Evolutionary conservation across 2,113 vertebrate species (phyloP), one percentile per base, ranked within the genome.

Genomic region (Platichthys stellatus): DNA sequence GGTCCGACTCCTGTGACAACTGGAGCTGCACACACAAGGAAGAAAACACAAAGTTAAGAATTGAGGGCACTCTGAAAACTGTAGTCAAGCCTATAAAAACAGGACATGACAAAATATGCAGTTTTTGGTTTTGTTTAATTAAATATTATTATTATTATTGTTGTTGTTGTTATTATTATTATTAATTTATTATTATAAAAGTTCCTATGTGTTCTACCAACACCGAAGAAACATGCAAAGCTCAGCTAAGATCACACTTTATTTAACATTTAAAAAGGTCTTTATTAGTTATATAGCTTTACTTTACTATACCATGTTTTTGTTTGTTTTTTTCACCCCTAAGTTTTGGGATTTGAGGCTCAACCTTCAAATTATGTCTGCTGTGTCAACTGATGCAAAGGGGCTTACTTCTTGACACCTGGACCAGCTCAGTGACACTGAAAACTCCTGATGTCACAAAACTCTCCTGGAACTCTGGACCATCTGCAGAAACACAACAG

Each of bases 381-480:
- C 20, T 35, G 59, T 2, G 4, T 49, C 45, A 17, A 18, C 45
- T 49, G 45, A n/a, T 53, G 8, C 1, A 20, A 20, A 20, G 21
- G 7, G 1, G 4, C 67, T 98, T 92, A 99, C 97, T 98, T 95
- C 97, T 95, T 57, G 97, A 98, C 82, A 99, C 97, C 69, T 97
- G 97, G 90, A 99, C 97, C 83, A 99, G 95, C 91, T 99, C 98
- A 0, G 96, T 97, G 89, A 99, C 98, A n/a, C 95, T 99, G 94
- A 99, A 99, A 88, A 99, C 98, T 17, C 98, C 98, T 0, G 98
- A 99, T 28, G 97, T 97, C 90, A 97, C 92, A 2, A 99, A 99
- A 91, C 96, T 97, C 80, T 99, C 97, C 87, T 97, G 97, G 94
- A 99, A 99, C 90, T 98, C 97, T 20, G 96, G 96, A 0, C 96